Conservation (phyloP, 2,888 invertebrate genomes). For the Scaeva pyrastri region DNA sequence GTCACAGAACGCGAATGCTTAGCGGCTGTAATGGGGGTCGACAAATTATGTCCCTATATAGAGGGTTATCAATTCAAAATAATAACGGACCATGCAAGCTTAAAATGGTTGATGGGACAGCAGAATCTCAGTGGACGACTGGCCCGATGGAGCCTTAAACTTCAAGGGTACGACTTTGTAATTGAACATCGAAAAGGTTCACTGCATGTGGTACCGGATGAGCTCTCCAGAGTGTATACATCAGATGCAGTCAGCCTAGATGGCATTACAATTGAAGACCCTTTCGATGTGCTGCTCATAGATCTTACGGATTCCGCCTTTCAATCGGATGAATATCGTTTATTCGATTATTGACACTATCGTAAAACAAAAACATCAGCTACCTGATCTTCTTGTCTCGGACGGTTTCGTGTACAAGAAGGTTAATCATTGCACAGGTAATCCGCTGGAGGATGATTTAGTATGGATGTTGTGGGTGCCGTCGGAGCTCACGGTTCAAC, state of each 20-base stretch:
- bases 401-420: constrained; percentile 1
- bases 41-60: neutral
- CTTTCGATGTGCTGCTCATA: neutral
- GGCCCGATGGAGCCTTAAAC: neutral
- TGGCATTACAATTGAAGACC: neutral
- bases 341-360: neutral
- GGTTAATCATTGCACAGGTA: neutral
- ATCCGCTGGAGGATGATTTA: neutral
- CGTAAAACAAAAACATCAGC: neutral
- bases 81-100: neutral
- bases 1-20: neutral
- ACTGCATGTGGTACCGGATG: neutral
- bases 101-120: neutral
- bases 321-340: too few species aligned
- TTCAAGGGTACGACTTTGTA: neutral
- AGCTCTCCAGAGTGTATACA: neutral
- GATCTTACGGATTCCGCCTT: neutral
- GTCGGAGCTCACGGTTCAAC: neutral
- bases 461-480: constrained; percentile 19
- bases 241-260: neutral
- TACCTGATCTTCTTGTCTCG: neutral
- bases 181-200: neutral
- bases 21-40: neutral
- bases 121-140: neutral
- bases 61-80: neutral